Base-by-base conservation (phyloP, 1,140 invertebrate species). In the Acromyrmex heyeri region DNA sequence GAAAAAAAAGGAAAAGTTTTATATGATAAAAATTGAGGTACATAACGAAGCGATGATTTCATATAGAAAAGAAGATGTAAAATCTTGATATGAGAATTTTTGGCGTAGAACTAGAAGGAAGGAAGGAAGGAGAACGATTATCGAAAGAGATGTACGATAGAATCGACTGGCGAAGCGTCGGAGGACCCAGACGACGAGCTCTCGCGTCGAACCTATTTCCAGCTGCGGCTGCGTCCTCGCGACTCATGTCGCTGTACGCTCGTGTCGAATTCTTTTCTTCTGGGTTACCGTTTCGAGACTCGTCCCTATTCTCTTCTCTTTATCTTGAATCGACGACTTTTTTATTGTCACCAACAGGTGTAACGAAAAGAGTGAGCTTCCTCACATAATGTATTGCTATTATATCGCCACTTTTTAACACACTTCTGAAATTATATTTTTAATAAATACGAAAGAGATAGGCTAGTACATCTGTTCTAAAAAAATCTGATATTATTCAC, bases 141-240 rank as follows among this genome's bases (percentile, higher is more conserved):
- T 83, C 69, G 67, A 72, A 24, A 67, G 64, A 83, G 24, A 73
- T 34, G 69, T 73, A 48, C 24, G 69, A 73, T 59, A 72, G 62
- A 78, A 81, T 75, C 44, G 69, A 73, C 69, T 48, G 55, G 34
- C 79, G 67, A 72, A 82, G 24, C 38, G 69, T 83, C 67, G 79
- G 69, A 83, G 69, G 38, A 83, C 55, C 69, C 69, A 83, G 69
- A 91, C 79, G 59, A 91, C 90, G 90, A 91, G 90, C 90, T 88
- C 86, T 77, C 62, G 55, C 85, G 27, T 87, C 83, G 61, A 48
- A 76, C 86, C 88, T 91, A 91, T 91, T 91, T 91, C 90, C 90
- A 91, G 90, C 87, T 70, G 55, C 62, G 48, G 61, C 65, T 21
- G 65, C 73, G 86, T 91, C 83, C 81, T 91, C 90, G 86, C 55